phyloP scores from a whole-genome alignment of 2,797 vertebrate species.

The Lemur catta region DNA sequence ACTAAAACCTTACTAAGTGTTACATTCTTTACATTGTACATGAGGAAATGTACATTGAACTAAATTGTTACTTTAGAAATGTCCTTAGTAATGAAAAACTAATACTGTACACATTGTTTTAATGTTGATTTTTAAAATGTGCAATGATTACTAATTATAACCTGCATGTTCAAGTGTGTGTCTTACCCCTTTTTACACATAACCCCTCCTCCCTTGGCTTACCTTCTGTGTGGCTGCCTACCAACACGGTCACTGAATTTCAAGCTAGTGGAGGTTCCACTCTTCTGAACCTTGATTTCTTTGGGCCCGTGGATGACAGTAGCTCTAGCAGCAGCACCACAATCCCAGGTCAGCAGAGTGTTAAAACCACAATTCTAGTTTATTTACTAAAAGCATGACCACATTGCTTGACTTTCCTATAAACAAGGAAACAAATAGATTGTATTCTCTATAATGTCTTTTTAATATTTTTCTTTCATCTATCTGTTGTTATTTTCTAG shows the following conservation, averaged over 20 bases:
- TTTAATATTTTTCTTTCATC: constrained; percentile 72
- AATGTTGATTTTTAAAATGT: constrained; percentile 85
- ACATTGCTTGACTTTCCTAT: constrained; percentile 89
- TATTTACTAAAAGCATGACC: constrained; percentile 86
- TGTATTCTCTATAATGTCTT: constrained; percentile 74
- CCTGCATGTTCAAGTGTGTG: constrained; percentile 91
- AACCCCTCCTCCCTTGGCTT: constrained; percentile 87
- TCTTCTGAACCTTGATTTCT: constrained; percentile 96
- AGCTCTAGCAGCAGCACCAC: constrained; percentile 90
- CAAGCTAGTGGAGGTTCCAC: constrained; percentile 96
- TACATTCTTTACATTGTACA: constrained; percentile 87
- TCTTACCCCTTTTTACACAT: constrained; percentile 90
- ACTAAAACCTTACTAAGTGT: constrained; percentile 81
- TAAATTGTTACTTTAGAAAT: constrained; percentile 83
- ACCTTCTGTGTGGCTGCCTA: constrained; percentile 89
- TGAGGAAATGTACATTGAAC: constrained; percentile 86
- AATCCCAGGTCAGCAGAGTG: constrained; percentile 94
- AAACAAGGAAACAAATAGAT: constrained; percentile 84
- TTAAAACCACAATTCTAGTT: constrained; percentile 84
- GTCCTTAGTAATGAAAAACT: constrained; percentile 84
- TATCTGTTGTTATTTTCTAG: constrained; percentile 75
- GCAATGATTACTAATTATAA: constrained; percentile 88
- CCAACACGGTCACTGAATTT: constrained; percentile 90
- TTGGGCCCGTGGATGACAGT: constrained; percentile 94
- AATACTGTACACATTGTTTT: constrained; percentile 87